These are phyloP conservation scores for Dendrolimus pini DNA, from an alignment of 2,888 invertebrate genomes.

Conservation along the genomic window DNA sequence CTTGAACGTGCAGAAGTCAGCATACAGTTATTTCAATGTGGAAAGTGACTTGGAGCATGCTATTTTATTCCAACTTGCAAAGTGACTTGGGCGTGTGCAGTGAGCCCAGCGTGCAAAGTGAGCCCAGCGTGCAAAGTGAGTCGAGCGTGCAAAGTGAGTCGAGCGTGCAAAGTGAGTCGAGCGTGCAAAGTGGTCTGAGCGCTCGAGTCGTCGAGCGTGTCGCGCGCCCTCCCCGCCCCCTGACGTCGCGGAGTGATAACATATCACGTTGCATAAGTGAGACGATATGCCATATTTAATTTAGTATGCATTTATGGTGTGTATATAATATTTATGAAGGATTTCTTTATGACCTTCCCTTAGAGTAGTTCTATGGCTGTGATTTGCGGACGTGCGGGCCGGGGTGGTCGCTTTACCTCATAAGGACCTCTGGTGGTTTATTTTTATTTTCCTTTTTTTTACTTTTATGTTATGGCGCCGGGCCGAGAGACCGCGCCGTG, in stretches of 20 bases:
- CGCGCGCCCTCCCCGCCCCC: not conserved
- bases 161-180: no score
- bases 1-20: not conserved
- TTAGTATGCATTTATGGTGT: not conserved
- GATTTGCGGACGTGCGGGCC: not conserved
- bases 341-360: not conserved
- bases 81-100: no score
- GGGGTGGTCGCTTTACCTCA: not conserved
- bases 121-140: no score
- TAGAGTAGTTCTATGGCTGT: constrained; percentile 1
- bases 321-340: not conserved
- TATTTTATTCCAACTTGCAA: no score
- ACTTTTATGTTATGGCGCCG: constrained; percentile 9
- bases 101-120: no score
- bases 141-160: no score
- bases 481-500: constrained; percentile 49
- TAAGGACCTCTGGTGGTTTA: no score
- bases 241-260: not conserved
- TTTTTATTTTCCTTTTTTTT: not conserved
- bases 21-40: no score
- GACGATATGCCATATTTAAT: not conserved
- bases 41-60: no score
- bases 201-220: no score
- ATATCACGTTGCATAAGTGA: not conserved
- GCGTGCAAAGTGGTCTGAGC: no score